Conservation (phyloP, 2,797 vertebrate species). For the Pangasius larnaudii region DNA sequence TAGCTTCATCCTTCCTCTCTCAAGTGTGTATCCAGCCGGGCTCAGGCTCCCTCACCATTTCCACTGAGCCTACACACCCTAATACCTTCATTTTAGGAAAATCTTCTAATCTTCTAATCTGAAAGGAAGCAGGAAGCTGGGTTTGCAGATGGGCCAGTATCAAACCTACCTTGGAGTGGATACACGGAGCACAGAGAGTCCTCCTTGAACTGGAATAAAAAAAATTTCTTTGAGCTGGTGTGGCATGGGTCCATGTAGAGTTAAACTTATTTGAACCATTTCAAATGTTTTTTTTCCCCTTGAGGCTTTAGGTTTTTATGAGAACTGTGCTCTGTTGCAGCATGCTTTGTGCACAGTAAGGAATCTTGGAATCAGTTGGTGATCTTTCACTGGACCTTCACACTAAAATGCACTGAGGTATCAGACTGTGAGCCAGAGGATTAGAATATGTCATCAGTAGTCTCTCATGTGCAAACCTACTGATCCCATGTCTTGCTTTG, state of each 20-base stretch:
- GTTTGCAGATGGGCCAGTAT: constrained; percentile 65
- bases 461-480: constrained; percentile 8
- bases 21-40: constrained; percentile 63
- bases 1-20: constrained; percentile 68
- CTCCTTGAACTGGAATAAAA: constrained; percentile 30
- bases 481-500: not conserved
- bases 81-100: constrained; percentile 70
- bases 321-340: constrained; percentile 22
- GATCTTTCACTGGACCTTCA: constrained; percentile 32
- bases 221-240: not conserved
- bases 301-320: constrained; percentile 19
- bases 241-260: constrained; percentile 9
- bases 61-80: constrained; percentile 70
- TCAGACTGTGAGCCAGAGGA: not conserved
- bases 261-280: constrained; percentile 34
- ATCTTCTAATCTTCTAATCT: constrained; percentile 72
- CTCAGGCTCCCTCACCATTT: constrained; percentile 66
- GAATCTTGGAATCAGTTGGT: not conserved
- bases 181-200: not conserved
- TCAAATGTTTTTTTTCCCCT: constrained; percentile 1
- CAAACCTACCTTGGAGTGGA: constrained; percentile 50
- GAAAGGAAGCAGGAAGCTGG: constrained; percentile 63
- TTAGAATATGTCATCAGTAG: constrained; percentile 18
- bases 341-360: constrained; percentile 1
- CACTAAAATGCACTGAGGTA: not conserved